Evolutionary conservation across 2,888 invertebrate species (phyloP).

Genomic region (Phengaris arion): DNA sequence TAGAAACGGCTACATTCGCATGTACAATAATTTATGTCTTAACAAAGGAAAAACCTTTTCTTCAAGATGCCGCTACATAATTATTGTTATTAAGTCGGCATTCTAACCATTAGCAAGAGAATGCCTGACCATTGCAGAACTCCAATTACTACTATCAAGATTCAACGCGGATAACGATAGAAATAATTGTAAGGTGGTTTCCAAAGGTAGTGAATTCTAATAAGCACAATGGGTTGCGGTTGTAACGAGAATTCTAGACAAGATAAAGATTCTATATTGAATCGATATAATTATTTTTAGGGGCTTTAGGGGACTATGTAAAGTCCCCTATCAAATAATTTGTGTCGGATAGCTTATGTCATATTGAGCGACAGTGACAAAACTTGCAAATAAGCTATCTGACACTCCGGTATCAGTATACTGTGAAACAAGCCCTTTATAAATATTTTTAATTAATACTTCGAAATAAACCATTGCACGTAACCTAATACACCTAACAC

Average conservation of each 20-base stretch:
- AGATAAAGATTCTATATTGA: background rate
- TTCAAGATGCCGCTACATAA: background rate
- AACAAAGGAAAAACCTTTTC: background rate
- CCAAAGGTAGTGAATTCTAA: slow-evolving; percentile 13
- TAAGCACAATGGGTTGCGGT: slow-evolving; percentile 10
- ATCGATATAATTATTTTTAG: too few relatives aligned
- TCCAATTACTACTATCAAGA: slow-evolving; percentile 26
- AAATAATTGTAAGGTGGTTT: slow-evolving; percentile 25
- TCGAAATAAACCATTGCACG: too few relatives aligned
- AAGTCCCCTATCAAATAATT: too few relatives aligned
- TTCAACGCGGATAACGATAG: slow-evolving; percentile 5
- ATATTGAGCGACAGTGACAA: too few relatives aligned
- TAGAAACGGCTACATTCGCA: background rate
- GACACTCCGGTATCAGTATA: too few relatives aligned
- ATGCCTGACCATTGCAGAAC: background rate
- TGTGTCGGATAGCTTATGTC: too few relatives aligned
- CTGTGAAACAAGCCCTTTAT: too few relatives aligned
- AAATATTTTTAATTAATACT: too few relatives aligned
- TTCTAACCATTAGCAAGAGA: slow-evolving; percentile 7
- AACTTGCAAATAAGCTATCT: too few relatives aligned
- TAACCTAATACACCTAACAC: too few relatives aligned
- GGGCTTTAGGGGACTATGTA: too few relatives aligned
- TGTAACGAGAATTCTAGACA: background rate
- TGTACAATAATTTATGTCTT: background rate
- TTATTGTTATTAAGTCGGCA: background rate